Conservation (phyloP, 2,888 invertebrate genomes). For the Plutella xylostella region DNA sequence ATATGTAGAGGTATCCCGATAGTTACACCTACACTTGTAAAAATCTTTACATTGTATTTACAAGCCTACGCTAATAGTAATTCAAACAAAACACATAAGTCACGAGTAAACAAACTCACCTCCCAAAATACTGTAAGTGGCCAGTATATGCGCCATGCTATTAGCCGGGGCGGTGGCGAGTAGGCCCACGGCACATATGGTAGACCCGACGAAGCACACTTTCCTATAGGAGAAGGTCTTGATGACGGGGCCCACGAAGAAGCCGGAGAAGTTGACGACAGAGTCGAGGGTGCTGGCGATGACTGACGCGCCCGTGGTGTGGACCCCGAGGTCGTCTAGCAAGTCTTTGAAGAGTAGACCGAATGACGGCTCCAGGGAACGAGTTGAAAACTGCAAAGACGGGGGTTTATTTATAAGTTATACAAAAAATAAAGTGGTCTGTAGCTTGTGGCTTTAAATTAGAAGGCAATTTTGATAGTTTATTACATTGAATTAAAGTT, state of each 20-base stretch:
- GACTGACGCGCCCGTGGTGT: conserved; percentile 79
- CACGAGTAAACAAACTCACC: conserved; percentile 61
- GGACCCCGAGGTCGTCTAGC: conserved; percentile 75
- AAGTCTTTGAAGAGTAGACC: conserved; percentile 83
- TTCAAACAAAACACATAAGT: too few relatives aligned
- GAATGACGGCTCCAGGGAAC: conserved; percentile 85
- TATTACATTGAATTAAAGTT: too few relatives aligned
- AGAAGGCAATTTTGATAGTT: too few relatives aligned
- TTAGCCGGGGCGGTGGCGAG: conserved; percentile 76
- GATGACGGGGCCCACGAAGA: conserved; percentile 81
- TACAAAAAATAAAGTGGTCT: too few relatives aligned
- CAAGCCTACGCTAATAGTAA: too few relatives aligned
- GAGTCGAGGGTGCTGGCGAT: conserved; percentile 82
- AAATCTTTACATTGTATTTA: too few relatives aligned
- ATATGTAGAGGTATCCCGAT: too few relatives aligned
- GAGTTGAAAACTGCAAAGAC: conserved; percentile 77
- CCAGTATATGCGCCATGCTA: conserved; percentile 78
- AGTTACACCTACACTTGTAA: too few relatives aligned
- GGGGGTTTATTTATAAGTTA: background rate
- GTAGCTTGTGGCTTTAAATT: too few relatives aligned
- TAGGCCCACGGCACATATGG: conserved; percentile 75
- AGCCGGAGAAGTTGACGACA: conserved; percentile 82
- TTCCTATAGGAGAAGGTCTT: conserved; percentile 81
- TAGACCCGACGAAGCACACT: conserved; percentile 75
- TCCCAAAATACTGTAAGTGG: conserved; percentile 81